These are phyloP conservation scores for Paracanthobrama guichenoti DNA, from an alignment of 2,113 vertebrate genomes.

Conservation along the genomic window DNA sequence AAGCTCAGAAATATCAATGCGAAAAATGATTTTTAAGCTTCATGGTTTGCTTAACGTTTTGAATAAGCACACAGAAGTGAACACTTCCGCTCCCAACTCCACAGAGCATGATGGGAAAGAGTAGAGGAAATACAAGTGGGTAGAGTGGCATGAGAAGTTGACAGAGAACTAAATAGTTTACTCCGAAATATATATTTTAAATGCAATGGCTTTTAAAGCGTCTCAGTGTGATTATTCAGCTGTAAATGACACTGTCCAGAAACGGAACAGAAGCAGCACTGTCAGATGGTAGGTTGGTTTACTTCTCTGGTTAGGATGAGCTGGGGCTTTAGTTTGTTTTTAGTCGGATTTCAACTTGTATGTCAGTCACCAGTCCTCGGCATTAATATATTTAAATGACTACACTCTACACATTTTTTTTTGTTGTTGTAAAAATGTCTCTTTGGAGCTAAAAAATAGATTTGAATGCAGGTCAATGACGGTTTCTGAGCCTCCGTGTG, in stretches of 20 bases:
- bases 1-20: not conserved
- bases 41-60: not conserved
- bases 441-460: too few relatives aligned
- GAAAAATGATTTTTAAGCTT: not conserved
- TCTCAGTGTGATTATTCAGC: not conserved
- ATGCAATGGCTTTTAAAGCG: not conserved
- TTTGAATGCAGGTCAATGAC: too few relatives aligned
- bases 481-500: too few relatives aligned
- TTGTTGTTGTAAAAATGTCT: too few relatives aligned
- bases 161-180: not conserved
- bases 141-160: not conserved
- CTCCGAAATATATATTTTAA: not conserved
- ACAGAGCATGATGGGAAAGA: constrained; percentile 29
- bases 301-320: not conserved
- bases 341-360: not conserved
- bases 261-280: not conserved
- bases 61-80: not conserved
- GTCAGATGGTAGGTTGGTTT: not conserved
- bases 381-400: too few relatives aligned
- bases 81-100: not conserved
- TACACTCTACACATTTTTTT: too few relatives aligned
- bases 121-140: not conserved
- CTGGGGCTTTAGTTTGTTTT: not conserved
- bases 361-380: not conserved
- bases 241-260: not conserved